These are phyloP conservation scores for Drosophila eugracilis DNA, from an alignment of 1,140 invertebrate species.

Conservation along the genomic window DNA sequence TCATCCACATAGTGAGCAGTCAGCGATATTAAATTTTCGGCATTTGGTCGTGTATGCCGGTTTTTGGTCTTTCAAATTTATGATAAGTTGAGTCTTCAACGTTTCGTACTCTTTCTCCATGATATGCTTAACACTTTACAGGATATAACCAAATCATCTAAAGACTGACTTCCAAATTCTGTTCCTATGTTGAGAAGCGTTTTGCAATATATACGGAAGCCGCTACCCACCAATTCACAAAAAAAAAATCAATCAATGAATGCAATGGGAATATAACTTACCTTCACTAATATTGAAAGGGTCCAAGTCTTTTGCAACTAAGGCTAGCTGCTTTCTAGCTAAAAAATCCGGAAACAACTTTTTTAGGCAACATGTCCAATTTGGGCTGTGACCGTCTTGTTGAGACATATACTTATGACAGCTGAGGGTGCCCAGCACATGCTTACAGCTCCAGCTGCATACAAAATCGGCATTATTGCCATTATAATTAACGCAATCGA, in stretches of 20 bases:
- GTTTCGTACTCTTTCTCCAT: constrained; percentile 5
- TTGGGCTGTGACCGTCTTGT: constrained; percentile 13
- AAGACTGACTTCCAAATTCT: no score
- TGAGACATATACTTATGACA: no score
- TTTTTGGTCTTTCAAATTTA: constrained; percentile 19
- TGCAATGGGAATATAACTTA: constrained; percentile 10
- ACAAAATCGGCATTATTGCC: no score
- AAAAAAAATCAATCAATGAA: constrained; percentile 11
- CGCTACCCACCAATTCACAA: constrained; percentile 15
- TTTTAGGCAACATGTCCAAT: no score
- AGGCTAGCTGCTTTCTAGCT: constrained; percentile 9
- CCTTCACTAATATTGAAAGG: constrained; percentile 2
- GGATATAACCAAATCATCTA: constrained; percentile 11
- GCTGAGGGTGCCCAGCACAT: no score
- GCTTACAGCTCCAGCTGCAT: no score
- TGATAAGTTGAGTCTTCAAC: constrained; percentile 15
- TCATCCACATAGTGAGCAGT: constrained; percentile 20
- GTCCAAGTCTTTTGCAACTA: constrained; percentile 11
- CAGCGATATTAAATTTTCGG: constrained; percentile 20
- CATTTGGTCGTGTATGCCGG: constrained; percentile 16
- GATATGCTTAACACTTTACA: constrained; percentile 13
- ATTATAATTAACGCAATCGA: no score
- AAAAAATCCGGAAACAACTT: constrained; percentile 3
- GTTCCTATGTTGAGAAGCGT: constrained; percentile 1
- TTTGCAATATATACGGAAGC: constrained; percentile 11